Conservation (phyloP, 2,888 invertebrate species). For the Leucophenga maculata region DNA sequence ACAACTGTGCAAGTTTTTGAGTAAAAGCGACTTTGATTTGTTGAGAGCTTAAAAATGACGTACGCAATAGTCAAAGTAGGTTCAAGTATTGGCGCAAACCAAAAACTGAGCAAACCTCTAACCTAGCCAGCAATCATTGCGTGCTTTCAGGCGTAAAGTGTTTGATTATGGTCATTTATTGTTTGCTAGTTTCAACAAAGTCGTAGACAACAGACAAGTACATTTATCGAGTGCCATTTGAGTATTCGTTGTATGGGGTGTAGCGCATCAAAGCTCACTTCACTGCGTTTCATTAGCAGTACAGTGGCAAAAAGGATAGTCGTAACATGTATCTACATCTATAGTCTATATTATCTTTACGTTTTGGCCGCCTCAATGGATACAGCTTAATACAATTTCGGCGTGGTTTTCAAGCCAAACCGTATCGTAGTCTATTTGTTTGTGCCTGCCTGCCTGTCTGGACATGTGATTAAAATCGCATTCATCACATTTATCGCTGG, state of each 20-base stretch:
- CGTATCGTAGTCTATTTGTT: slow-evolving; percentile 37
- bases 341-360: slow-evolving; percentile 15
- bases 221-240: slow-evolving; percentile 8
- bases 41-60: background rate
- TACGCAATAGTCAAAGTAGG: too few relatives aligned
- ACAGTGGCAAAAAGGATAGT: background rate
- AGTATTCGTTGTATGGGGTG: background rate
- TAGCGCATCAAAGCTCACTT: slow-evolving; percentile 15
- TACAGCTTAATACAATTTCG: background rate
- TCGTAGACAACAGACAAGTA: background rate
- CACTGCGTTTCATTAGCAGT: slow-evolving; percentile 22
- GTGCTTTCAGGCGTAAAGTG: slow-evolving; percentile 66
- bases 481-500: slow-evolving; percentile 46
- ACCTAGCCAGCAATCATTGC: slow-evolving; percentile 28
- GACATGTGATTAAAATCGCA: slow-evolving; percentile 59
- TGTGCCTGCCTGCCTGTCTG: slow-evolving; percentile 53
- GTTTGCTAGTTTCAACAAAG: slow-evolving; percentile 29
- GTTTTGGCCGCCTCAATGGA: background rate
- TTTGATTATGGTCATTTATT: slow-evolving; percentile 68
- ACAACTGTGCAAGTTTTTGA: too few relatives aligned
- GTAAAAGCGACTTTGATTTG: too few relatives aligned
- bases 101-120: too few relatives aligned
- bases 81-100: too few relatives aligned
- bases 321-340: slow-evolving; percentile 9
- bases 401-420: background rate